Conservation (phyloP, 2,888 invertebrate species). For the Tetropium fuscum region DNA sequence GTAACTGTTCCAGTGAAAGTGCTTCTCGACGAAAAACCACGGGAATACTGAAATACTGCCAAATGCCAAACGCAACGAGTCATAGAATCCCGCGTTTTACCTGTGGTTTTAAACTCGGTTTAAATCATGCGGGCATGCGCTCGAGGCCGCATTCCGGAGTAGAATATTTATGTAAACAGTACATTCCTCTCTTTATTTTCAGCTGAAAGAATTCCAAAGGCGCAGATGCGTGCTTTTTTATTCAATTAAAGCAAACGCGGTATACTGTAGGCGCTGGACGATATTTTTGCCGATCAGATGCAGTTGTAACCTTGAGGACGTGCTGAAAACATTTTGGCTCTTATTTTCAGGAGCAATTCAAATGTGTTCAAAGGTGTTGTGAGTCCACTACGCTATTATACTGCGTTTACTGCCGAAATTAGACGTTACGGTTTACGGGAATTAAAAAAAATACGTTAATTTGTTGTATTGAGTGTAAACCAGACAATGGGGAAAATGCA, state of each 20-base stretch:
- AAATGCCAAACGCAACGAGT: slow-evolving; percentile 52
- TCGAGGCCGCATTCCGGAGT: slow-evolving; percentile 48
- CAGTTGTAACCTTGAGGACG: neutral
- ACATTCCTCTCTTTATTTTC: slow-evolving; percentile 52
- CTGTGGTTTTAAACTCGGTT: slow-evolving; percentile 56
- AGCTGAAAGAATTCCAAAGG: slow-evolving; percentile 40
- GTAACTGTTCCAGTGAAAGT: slow-evolving; percentile 39
- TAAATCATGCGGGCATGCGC: slow-evolving; percentile 52
- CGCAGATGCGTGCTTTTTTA: slow-evolving; percentile 27
- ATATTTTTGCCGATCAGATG: neutral
- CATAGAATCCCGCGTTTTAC: slow-evolving; percentile 59
- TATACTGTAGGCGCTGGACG: neutral
- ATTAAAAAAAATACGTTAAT: too few relatives aligned
- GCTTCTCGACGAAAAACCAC: slow-evolving; percentile 10
- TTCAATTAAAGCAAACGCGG: slow-evolving; percentile 8
- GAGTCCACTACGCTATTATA: too few relatives aligned
- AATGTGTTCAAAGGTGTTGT: too few relatives aligned
- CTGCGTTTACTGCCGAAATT: too few relatives aligned
- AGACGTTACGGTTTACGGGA: too few relatives aligned
- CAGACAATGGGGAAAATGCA: too few relatives aligned
- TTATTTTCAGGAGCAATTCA: neutral
- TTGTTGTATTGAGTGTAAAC: too few relatives aligned
- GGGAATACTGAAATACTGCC: slow-evolving; percentile 32
- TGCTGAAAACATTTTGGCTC: too few relatives aligned
- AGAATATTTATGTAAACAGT: slow-evolving; percentile 56